These are phyloP conservation scores for Peromyscus polionotus DNA, from an alignment of 2,113 vertebrate genomes.

Conservation along the genomic window DNA sequence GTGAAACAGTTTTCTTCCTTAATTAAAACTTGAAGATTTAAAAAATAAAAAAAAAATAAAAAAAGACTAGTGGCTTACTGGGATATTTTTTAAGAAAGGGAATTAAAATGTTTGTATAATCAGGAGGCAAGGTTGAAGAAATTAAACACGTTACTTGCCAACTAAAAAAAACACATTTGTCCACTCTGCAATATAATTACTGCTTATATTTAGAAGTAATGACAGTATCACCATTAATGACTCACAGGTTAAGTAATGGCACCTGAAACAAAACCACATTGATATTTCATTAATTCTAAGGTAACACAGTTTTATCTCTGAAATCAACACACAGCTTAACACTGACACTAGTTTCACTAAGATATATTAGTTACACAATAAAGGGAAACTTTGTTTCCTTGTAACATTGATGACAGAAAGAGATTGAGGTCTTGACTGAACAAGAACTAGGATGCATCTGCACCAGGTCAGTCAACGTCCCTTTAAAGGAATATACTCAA, in stretches of 20 bases:
- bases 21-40: conserved; percentile 57
- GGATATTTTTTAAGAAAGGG: conserved; percentile 49
- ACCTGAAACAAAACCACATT: conserved; percentile 74
- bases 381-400: conserved; percentile 60
- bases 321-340: conserved; percentile 70
- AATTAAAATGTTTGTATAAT: conserved; percentile 59
- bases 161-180: conserved; percentile 54
- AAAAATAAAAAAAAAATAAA: background rate
- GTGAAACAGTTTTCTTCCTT: conserved; percentile 53
- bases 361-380: conserved; percentile 48
- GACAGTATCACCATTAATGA: conserved; percentile 64
- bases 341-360: conserved; percentile 68
- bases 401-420: conserved; percentile 65
- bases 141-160: conserved; percentile 34
- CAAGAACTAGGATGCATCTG: background rate
- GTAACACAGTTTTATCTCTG: conserved; percentile 75
- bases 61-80: background rate
- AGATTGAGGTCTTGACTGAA: conserved; percentile 37
- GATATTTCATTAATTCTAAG: conserved; percentile 72
- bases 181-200: conserved; percentile 62
- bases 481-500: conserved; percentile 57
- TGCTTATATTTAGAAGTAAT: conserved; percentile 67
- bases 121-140: conserved; percentile 49
- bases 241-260: conserved; percentile 69
- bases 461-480: conserved; percentile 16